Evolutionary conservation across 2,888 invertebrate species (phyloP), one percentile per base, ranked within the genome.

Genomic region (Plebejus anna): DNA sequence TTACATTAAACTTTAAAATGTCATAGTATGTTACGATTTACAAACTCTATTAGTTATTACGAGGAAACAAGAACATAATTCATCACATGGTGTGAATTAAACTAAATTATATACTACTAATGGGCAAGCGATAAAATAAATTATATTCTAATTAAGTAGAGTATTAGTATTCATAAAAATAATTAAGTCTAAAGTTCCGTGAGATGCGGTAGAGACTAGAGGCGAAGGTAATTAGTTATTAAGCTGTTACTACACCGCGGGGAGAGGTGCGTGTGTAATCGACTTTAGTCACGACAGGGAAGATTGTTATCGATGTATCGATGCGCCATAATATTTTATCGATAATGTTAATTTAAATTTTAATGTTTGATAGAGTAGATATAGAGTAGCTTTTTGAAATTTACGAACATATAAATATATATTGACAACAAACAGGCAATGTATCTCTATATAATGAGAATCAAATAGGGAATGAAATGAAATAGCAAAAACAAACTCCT

Each of bases 111-210:
- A 73, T 42, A 32, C 73, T 51, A 22, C 13, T 73, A 72, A 72
- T 22, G 22, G 72, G 28, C 7, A 73, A 32, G 73, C 73, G 55
- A 73, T 73, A 73, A 55, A 55, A 73, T 73, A 51, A 22, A 73
- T 36, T 55, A 32, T 73, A 73, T 51, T 73, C 55, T 51, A 73
- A 73, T 73, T 73, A 55, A 2, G 66, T 66, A 32, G 1, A 61
- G 59, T 59, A 72, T 72, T 51, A 55, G 73, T 73, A 73, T 55
- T 55, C 73, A 73, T 73, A 73, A 72, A 72, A 72, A 72, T 73
- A 51, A 51, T 73, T 32, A 73, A 32, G 73, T 73, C 22, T 28
- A 22, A 73, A 55, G 28, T 47, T 47, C 72, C 73, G 51, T 32
- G 73, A 32, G 22, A 72, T 42, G 73, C 22, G 32, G 32, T 42